Conservation (phyloP, 2,888 invertebrate genomes). For the Euclidia mi region DNA sequence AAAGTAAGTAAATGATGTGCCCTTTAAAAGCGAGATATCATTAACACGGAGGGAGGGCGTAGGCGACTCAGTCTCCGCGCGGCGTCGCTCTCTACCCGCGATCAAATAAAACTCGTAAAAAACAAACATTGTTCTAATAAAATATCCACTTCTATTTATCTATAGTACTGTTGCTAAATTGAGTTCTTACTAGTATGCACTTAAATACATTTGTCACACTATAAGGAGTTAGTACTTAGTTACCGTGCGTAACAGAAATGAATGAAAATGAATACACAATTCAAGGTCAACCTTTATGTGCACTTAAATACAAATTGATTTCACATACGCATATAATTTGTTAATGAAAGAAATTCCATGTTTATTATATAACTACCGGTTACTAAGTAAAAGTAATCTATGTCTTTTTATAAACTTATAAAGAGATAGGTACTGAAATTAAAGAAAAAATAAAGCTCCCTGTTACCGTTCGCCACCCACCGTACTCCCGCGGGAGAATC, state of each 20-base stretch:
- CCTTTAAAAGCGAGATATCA: conserved; percentile 89
- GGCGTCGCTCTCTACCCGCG: conserved; percentile 26
- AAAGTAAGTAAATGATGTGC: conserved; percentile 89
- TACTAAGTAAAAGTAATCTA: not conserved
- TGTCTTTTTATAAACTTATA: not conserved
- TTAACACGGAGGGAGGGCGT: conserved; percentile 78
- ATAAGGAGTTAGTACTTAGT: too few species aligned
- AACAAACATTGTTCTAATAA: conserved; percentile 11
- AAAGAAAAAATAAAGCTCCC: conserved; percentile 74
- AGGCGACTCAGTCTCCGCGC: conserved; percentile 30
- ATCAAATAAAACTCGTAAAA: conserved; percentile 27
- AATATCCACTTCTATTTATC: not conserved
- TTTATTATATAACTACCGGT: not conserved
- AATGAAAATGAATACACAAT: too few species aligned
- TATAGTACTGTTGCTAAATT: too few species aligned
- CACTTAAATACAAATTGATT: too few species aligned
- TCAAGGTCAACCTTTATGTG: too few species aligned
- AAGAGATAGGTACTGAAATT: conserved; percentile 66
- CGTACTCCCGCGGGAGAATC: conserved; percentile 85
- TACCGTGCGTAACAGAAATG: too few species aligned
- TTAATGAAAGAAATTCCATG: too few species aligned
- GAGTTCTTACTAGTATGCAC: too few species aligned
- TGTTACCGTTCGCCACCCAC: conserved; percentile 62
- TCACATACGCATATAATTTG: too few species aligned
- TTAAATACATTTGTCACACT: too few species aligned